phyloP scores from a whole-genome alignment of 1,140 invertebrate genomes.

The Drosophila arizonae region DNA sequence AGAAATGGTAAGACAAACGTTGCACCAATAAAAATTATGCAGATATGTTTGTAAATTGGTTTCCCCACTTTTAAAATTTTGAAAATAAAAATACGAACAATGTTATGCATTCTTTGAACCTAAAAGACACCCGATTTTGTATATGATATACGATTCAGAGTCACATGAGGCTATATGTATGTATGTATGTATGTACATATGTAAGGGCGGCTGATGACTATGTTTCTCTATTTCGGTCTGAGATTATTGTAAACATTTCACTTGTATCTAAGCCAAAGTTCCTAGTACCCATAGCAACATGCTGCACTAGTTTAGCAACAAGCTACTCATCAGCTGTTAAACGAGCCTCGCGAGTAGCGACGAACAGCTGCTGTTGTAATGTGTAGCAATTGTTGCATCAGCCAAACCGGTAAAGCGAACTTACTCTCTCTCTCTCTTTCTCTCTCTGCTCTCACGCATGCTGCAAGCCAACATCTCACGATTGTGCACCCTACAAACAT shows the following conservation, averaged over 20 bases:
- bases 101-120: no score
- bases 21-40: no score
- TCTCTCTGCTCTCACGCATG: slow-evolving; percentile 35
- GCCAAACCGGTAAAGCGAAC: slow-evolving; percentile 47
- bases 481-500: slow-evolving; percentile 4
- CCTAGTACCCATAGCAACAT: slow-evolving; percentile 21
- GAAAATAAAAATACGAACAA: no score
- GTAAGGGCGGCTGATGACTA: no score
- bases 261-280: neutral
- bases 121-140: no score
- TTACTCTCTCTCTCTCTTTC: neutral
- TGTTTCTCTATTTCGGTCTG: no score
- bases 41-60: no score
- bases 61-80: no score
- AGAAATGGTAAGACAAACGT: no score
- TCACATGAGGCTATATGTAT: no score
- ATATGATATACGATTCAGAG: no score
- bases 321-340: slow-evolving; percentile 34
- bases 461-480: slow-evolving; percentile 20
- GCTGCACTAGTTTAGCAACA: slow-evolving; percentile 28
- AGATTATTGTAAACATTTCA: slow-evolving; percentile 11
- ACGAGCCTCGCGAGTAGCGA: slow-evolving; percentile 21
- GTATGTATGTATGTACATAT: no score
- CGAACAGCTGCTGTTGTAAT: slow-evolving; percentile 61
- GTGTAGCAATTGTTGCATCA: slow-evolving; percentile 66